A percentile compares a stretch with the other conserved stretches of the same genome.
phyloP scores from a whole-genome alignment of 2,797 vertebrate species.

The Agapornis canus region DNA sequence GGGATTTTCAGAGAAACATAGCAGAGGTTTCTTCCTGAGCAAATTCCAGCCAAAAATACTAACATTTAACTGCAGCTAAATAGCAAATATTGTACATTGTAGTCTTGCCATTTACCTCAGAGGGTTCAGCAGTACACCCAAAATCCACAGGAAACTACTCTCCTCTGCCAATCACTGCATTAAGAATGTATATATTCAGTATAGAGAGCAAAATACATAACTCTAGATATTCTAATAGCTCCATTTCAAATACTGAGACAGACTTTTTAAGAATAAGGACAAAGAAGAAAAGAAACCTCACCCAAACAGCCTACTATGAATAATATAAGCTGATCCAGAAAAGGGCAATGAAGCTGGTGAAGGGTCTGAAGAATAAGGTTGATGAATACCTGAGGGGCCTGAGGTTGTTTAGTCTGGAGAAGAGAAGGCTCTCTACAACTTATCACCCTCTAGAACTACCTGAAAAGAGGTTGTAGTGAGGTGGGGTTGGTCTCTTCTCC shows the following conservation, averaged over 20 bases:
- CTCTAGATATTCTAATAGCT: neutral
- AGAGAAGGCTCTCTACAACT: neutral
- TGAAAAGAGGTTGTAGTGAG: neutral
- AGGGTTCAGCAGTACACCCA: neutral
- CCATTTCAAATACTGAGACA: neutral
- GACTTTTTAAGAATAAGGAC: neutral
- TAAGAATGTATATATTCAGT: neutral
- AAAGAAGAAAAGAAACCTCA: neutral
- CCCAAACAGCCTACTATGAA: neutral
- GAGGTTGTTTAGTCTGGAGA: neutral
- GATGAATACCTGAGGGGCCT: neutral
- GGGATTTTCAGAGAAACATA: neutral
- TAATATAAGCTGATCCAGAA: neutral
- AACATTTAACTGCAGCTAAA: neutral
- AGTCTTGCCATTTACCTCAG: neutral
- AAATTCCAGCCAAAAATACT: neutral
- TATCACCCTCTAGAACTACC: neutral
- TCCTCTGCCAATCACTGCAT: neutral
- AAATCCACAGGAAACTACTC: neutral
- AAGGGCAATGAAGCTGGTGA: neutral
- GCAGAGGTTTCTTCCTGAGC: neutral
- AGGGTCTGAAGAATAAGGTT: neutral
- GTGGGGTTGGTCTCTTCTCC: neutral
- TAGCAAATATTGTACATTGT: neutral
- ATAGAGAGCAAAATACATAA: neutral